A percentile compares a stretch with the other conserved stretches of the same genome.
Evolutionary conservation across 2,888 invertebrate genomes (phyloP).

Genomic region (Pandemis cinnamomeana): DNA sequence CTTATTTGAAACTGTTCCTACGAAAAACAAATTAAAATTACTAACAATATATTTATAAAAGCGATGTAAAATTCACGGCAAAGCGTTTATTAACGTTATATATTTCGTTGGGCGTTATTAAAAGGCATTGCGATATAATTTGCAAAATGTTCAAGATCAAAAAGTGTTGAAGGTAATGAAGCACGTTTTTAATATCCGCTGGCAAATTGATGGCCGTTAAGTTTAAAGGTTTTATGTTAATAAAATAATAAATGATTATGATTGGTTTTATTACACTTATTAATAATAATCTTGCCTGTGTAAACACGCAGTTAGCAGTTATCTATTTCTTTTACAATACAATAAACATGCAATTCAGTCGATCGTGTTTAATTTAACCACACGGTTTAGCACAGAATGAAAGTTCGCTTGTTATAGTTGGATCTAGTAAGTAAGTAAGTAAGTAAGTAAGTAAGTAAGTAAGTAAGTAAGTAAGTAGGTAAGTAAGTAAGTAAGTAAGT

Average conservation of each 20-base stretch:
- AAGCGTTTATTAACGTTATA: not conserved
- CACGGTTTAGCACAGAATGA: too few species aligned
- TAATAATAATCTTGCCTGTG: not conserved
- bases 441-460: too few species aligned
- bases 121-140: slow-evolving; percentile 11
- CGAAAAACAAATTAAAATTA: too few species aligned
- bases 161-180: slow-evolving; percentile 20
- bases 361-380: too few species aligned
- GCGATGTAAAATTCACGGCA: not conserved
- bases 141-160: not conserved
- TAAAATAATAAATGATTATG: not conserved
- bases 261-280: not conserved
- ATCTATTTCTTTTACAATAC: too few species aligned
- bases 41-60: not conserved
- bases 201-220: slow-evolving; percentile 14
- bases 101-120: not conserved
- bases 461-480: too few species aligned
- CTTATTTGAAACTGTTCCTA: too few species aligned
- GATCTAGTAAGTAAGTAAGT: too few species aligned
- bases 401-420: too few species aligned
- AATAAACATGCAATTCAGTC: too few species aligned
- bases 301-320: not conserved
- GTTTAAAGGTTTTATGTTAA: not conserved
- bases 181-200: slow-evolving; percentile 38
- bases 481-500: too few species aligned